These are phyloP conservation scores for Antheraea mylitta DNA, from an alignment of 1,140 invertebrate genomes.

Conservation along the genomic window DNA sequence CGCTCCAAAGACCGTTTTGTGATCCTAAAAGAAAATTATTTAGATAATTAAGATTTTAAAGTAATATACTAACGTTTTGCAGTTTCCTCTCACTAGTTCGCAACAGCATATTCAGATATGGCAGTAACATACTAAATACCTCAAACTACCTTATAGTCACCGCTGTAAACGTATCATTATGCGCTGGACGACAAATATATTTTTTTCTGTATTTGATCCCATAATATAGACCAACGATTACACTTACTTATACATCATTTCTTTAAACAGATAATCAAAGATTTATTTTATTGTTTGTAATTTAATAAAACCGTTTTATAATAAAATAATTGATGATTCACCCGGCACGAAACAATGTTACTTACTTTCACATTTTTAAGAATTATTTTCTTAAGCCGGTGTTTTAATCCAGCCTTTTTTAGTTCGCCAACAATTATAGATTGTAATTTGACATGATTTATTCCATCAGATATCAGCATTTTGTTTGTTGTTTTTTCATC, in stretches of 20 bases:
- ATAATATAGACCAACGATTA: too few species aligned
- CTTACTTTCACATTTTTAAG: slow-evolving; percentile 78
- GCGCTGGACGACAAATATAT: too few species aligned
- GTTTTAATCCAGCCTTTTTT: slow-evolving; percentile 82
- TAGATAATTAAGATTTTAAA: too few species aligned
- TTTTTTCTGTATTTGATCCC: too few species aligned
- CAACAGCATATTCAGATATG: too few species aligned
- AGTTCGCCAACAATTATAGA: slow-evolving; percentile 81
- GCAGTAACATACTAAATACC: too few species aligned
- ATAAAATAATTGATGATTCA: neutral
- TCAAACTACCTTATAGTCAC: too few species aligned
- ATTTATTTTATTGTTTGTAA: neutral
- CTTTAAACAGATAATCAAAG: neutral
- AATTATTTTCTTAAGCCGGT: slow-evolving; percentile 81
- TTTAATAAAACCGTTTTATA: neutral
- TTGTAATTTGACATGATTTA: slow-evolving; percentile 82
- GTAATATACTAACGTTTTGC: neutral
- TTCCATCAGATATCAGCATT: slow-evolving; percentile 84
- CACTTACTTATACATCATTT: neutral
- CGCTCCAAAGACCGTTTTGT: slow-evolving; percentile 82
- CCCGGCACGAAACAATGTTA: slow-evolving; percentile 12
- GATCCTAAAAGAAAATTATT: slow-evolving; percentile 43
- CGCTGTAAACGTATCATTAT: too few species aligned
- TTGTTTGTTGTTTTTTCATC: slow-evolving; percentile 48
- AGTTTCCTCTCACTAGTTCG: neutral